Percentiles rank a stretch among this genome's conserved stretches.
phyloP scores from a whole-genome alignment of 2,888 invertebrate species.

The Cryptocephalus moraei region DNA sequence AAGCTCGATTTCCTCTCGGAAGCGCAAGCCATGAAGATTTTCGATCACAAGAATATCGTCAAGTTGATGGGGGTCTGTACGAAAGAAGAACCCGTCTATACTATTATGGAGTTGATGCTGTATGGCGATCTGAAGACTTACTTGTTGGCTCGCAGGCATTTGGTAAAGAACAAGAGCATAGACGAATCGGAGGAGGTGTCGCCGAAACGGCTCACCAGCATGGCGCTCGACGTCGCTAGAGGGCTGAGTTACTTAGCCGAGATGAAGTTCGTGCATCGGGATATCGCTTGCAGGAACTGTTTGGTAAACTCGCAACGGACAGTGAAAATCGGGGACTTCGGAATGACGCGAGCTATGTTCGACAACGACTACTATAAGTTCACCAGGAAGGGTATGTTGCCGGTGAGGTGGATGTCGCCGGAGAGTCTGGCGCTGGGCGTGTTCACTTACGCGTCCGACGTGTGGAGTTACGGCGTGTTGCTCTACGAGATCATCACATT shows the following conservation, averaged over 20 bases:
- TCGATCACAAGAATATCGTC: conserved; percentile 83
- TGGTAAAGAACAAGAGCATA: conserved; percentile 49
- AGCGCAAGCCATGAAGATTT: conserved; percentile 89
- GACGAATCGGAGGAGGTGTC: conserved; percentile 71
- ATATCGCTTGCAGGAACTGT: conserved; percentile 67
- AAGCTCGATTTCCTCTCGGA: conserved; percentile 87
- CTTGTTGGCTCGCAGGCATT: conserved; percentile 71
- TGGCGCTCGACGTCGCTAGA: conserved; percentile 81
- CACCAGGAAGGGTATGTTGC: conserved; percentile 49
- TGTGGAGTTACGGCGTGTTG: conserved; percentile 84
- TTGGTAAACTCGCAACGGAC: conserved; percentile 55
- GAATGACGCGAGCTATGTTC: conserved; percentile 81
- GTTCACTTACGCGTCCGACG: conserved; percentile 78
- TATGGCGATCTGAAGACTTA: conserved; percentile 88
- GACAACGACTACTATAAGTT: conserved; percentile 86
- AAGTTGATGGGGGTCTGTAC: conserved; percentile 74
- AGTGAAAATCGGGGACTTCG: conserved; percentile 84
- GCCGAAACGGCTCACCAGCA: conserved; percentile 66
- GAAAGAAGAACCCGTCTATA: conserved; percentile 76
- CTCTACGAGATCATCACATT: conserved; percentile 84
- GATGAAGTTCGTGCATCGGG: conserved; percentile 81
- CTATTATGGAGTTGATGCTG: conserved; percentile 90
- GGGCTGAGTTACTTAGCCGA: conserved; percentile 78
- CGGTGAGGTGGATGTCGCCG: conserved; percentile 74
- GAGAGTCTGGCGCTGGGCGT: conserved; percentile 74